Conservation (phyloP, 2,888 invertebrate genomes). For the Camponotus fellah region DNA sequence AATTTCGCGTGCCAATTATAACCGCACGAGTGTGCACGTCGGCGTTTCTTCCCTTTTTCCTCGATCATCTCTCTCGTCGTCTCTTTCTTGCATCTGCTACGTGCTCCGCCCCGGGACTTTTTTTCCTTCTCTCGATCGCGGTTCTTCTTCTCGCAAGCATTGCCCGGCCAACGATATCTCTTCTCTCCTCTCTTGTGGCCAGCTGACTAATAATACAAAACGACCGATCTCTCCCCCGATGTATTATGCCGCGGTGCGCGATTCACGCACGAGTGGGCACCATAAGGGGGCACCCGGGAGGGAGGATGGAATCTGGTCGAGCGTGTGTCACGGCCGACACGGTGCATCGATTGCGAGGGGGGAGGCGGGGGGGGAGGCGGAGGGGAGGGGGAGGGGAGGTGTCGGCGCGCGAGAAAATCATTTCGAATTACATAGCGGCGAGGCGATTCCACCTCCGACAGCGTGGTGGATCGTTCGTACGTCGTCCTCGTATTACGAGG, state of each 20-base stretch:
- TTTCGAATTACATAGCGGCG: slow-evolving; percentile 56
- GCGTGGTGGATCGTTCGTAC: background rate
- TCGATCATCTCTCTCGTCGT: slow-evolving; percentile 11
- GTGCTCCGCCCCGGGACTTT: slow-evolving; percentile 17
- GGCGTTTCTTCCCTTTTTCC: background rate
- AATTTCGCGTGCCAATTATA: slow-evolving; percentile 46
- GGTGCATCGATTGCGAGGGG: background rate
- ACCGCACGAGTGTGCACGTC: slow-evolving; percentile 36
- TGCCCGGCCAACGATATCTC: slow-evolving; percentile 10
- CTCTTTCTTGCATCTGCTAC: slow-evolving; percentile 32
- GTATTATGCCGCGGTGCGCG: slow-evolving; percentile 68
- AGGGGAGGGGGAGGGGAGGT: slow-evolving; percentile 7
- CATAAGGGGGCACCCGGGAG: slow-evolving; percentile 66
- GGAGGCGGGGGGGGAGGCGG: slow-evolving; percentile 9
- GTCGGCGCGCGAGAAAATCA: slow-evolving; percentile 58
- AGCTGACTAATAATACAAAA: slow-evolving; percentile 78
- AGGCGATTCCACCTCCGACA: slow-evolving; percentile 22
- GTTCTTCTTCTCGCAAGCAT: slow-evolving; percentile 1
- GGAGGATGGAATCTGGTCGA: slow-evolving; percentile 77
- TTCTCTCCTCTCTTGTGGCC: background rate
- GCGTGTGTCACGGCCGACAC: slow-evolving; percentile 71
- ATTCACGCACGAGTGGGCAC: slow-evolving; percentile 79
- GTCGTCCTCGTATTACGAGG: slow-evolving; percentile 21
- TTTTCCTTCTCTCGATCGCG: background rate
- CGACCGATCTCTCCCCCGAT: slow-evolving; percentile 65